Conservation (phyloP, 2,113 vertebrate genomes). For the Electrona antarctica region DNA sequence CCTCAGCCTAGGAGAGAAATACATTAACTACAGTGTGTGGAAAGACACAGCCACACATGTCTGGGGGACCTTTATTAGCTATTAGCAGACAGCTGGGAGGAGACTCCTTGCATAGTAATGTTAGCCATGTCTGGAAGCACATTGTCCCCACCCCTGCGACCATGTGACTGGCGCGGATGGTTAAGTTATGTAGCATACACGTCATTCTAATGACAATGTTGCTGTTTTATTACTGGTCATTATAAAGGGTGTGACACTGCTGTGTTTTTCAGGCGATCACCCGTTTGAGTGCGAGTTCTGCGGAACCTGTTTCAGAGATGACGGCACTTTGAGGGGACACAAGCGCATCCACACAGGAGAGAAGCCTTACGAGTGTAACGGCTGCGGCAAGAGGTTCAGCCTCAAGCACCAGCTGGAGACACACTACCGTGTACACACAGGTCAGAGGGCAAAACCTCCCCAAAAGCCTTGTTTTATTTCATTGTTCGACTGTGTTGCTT, state of each 20-base stretch:
- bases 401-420: conserved; percentile 99
- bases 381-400: conserved; percentile 98
- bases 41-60: conserved; percentile 86
- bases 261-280: conserved; percentile 87
- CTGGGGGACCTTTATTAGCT: conserved; percentile 79
- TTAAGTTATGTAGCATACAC: conserved; percentile 22
- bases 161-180: conserved; percentile 54
- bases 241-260: conserved; percentile 1
- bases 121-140: conserved; percentile 68
- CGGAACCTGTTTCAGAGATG: conserved; percentile 97
- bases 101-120: conserved; percentile 65
- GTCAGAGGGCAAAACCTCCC: conserved; percentile 68
- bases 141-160: conserved; percentile 35
- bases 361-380: conserved; percentile 94
- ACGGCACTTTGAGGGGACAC: conserved; percentile 96
- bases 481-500: too few species aligned
- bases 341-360: conserved; percentile 96
- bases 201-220: conserved; percentile 18
- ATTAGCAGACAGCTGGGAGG: conserved; percentile 71
- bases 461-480: background rate
- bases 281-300: conserved; percentile 98
- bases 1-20: conserved; percentile 92
- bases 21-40: conserved; percentile 92
- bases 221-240: conserved; percentile 11
- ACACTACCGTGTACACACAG: conserved; percentile 97